These are phyloP conservation scores for Drosophila nebulosa DNA, from an alignment of 1,140 invertebrate species.

Conservation along the genomic window DNA sequence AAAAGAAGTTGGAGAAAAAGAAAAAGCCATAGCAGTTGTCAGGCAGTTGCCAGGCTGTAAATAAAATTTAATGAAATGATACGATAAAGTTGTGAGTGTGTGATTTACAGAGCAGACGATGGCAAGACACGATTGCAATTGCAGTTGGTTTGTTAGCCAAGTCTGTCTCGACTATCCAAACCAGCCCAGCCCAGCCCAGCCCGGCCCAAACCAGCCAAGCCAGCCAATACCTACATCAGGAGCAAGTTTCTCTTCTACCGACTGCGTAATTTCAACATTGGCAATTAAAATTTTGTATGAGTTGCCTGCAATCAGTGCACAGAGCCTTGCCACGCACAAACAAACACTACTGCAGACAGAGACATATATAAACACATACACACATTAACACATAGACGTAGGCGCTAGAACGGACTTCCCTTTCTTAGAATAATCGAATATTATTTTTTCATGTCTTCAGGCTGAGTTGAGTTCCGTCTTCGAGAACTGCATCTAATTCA, in stretches of 20 bases:
- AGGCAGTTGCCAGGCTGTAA: conserved; percentile 62
- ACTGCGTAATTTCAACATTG: conserved; percentile 74
- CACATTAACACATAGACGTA: background rate
- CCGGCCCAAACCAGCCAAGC: background rate
- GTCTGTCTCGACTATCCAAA: conserved; percentile 28
- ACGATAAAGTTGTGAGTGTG: conserved; percentile 70
- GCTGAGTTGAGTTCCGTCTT: too few species aligned
- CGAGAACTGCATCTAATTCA: too few species aligned
- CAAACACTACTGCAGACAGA: conserved; percentile 22
- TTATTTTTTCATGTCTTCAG: too few species aligned
- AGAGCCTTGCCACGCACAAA: conserved; percentile 59
- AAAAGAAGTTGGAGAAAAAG: conserved; percentile 25
- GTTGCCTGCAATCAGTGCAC: conserved; percentile 73
- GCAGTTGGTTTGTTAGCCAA: conserved; percentile 48
- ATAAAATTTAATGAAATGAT: conserved; percentile 78
- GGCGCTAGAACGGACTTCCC: background rate
- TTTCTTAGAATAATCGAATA: background rate
- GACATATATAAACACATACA: conserved; percentile 8
- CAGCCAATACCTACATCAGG: conserved; percentile 11
- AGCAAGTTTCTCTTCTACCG: conserved; percentile 29
- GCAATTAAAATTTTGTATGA: conserved; percentile 80
- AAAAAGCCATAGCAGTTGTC: conserved; percentile 9
- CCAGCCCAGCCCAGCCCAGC: background rate
- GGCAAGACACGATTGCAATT: conserved; percentile 35
- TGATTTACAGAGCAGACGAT: conserved; percentile 67